phyloP scores from a whole-genome alignment of 2,797 vertebrate species.

The Chelmon rostratus region DNA sequence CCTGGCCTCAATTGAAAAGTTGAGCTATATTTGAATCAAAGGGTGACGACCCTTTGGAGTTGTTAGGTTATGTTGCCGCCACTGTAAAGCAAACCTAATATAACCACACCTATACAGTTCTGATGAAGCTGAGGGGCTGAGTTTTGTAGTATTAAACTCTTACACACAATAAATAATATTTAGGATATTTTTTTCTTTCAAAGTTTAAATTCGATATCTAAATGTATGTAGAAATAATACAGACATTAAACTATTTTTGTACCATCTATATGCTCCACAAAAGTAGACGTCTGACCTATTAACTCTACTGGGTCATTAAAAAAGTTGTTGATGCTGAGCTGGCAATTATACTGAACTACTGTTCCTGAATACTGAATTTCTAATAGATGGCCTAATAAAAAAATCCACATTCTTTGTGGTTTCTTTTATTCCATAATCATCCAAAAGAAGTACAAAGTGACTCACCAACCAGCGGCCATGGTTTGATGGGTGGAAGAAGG shows the following conservation, averaged over 20 bases:
- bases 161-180: background rate
- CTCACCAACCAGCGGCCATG: constrained; percentile 99
- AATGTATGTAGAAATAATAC: too few species aligned
- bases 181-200: background rate
- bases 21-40: background rate
- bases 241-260: too few species aligned
- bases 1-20: background rate
- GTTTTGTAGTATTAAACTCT: background rate
- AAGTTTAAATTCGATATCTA: too few species aligned
- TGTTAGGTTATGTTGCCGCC: background rate
- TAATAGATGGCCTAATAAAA: background rate
- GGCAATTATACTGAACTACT: background rate
- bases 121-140: too few species aligned
- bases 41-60: background rate
- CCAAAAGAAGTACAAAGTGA: constrained; percentile 37
- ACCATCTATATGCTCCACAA: background rate
- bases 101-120: background rate
- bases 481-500: constrained; percentile 98
- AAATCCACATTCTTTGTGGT: background rate
- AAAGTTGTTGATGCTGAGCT: background rate
- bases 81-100: background rate
- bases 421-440: constrained; percentile 13
- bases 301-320: background rate
- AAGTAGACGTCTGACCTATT: background rate
- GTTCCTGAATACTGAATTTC: background rate